Percentiles rank a stretch among this genome's conserved stretches.
Conservation (phyloP, 2,113 vertebrate species). For the Thunnus thynnus region DNA sequence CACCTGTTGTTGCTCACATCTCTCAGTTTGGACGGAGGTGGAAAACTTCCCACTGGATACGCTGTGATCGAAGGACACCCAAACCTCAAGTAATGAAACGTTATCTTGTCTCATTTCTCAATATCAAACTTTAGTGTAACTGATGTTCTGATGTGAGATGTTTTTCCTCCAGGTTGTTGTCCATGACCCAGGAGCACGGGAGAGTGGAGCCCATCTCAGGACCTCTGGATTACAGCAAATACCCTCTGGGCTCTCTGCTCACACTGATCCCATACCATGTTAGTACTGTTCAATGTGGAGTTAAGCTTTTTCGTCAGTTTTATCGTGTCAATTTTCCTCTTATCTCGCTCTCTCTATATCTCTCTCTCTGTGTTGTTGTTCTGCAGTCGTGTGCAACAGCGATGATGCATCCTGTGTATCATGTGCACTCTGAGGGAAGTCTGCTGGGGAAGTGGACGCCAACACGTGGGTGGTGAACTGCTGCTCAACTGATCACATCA, state of each 20-base stretch:
- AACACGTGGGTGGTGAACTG: constrained; percentile 77
- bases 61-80: constrained; percentile 88
- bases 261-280: constrained; percentile 89
- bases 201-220: constrained; percentile 83
- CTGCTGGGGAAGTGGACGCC: constrained; percentile 86
- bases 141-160: constrained; percentile 2
- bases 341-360: neutral
- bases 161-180: constrained; percentile 81
- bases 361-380: neutral
- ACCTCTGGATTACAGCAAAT: constrained; percentile 83
- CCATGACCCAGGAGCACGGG: constrained; percentile 91
- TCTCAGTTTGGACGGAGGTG: constrained; percentile 85
- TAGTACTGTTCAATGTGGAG: constrained; percentile 58
- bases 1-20: neutral
- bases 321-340: neutral
- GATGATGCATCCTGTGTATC: constrained; percentile 87
- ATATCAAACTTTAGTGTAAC: neutral
- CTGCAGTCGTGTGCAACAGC: constrained; percentile 88
- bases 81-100: constrained; percentile 81
- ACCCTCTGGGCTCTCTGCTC: constrained; percentile 86
- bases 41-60: constrained; percentile 81
- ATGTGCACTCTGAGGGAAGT: constrained; percentile 82
- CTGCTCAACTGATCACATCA: neutral
- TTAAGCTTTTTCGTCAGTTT: neutral
- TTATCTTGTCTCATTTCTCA: neutral